phyloP scores from a whole-genome alignment of 2,888 invertebrate species.

The Ichneumoninae sp. region DNA sequence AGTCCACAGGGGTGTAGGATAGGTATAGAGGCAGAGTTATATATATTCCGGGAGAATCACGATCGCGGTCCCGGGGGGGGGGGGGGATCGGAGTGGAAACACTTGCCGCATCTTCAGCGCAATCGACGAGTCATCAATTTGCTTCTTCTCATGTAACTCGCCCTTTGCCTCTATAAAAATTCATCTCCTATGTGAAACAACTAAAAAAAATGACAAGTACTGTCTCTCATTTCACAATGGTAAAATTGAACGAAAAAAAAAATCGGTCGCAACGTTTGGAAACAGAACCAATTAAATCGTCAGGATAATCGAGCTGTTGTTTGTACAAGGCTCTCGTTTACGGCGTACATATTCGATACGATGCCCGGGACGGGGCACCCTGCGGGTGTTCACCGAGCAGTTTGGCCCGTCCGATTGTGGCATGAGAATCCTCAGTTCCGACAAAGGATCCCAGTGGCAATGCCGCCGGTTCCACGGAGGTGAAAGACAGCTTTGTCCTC shows the following conservation, averaged over 20 bases:
- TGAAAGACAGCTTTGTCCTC: conserved; percentile 68
- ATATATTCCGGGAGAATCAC: conserved; percentile 5
- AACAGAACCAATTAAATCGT: conserved; percentile 27
- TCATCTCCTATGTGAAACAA: background rate
- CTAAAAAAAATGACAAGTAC: background rate
- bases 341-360: conserved; percentile 7
- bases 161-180: background rate
- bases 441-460: conserved; percentile 65
- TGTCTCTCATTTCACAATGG: background rate
- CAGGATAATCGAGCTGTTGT: conserved; percentile 31
- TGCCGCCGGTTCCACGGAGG: conserved; percentile 34
- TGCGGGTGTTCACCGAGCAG: conserved; percentile 59
- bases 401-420: conserved; percentile 9
- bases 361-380: conserved; percentile 31
- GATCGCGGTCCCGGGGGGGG: conserved; percentile 18
- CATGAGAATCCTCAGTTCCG: conserved; percentile 56
- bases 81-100: conserved; percentile 15
- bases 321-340: conserved; percentile 2
- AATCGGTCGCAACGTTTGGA: background rate
- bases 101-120: conserved; percentile 28
- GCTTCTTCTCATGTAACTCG: conserved; percentile 23
- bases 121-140: conserved; percentile 62
- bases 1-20: conserved; percentile 14
- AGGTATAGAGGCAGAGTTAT: background rate
- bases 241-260: background rate